Conservation (phyloP, 2,113 vertebrate species). For the Apteryx owenii region DNA sequence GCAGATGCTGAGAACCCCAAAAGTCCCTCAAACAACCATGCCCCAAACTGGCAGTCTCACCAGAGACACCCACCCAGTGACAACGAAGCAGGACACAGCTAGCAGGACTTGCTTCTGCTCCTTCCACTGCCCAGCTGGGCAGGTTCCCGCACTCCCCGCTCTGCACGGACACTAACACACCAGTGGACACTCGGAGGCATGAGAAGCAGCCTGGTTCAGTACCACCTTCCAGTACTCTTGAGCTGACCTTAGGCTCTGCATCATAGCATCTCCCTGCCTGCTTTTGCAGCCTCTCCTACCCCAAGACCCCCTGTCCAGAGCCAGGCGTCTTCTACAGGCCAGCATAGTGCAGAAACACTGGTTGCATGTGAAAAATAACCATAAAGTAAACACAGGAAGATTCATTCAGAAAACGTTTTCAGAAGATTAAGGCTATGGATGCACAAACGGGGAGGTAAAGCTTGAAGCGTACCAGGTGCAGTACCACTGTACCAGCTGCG, state of each 20-base stretch:
- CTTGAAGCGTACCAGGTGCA: background rate
- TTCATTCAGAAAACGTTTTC: constrained; percentile 16
- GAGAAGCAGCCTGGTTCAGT: background rate
- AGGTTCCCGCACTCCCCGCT: background rate
- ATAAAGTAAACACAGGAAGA: background rate
- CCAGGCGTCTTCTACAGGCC: background rate
- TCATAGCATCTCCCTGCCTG: background rate
- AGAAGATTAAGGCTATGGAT: background rate
- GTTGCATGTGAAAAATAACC: background rate
- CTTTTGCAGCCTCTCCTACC: background rate
- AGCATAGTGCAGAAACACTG: background rate
- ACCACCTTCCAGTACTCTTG: background rate
- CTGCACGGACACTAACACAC: fast-evolving
- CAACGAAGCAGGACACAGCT: background rate
- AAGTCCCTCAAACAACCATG: background rate
- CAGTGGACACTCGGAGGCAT: background rate
- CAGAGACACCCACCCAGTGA: background rate
- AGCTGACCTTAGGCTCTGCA: background rate
- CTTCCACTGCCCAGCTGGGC: background rate
- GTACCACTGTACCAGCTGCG: background rate
- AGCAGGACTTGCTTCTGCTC: background rate
- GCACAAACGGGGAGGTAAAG: background rate
- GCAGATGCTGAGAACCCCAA: background rate
- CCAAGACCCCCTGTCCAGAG: background rate
- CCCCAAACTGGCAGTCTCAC: background rate